Base-by-base conservation (phyloP, 2,888 invertebrate genomes). In the Drosophila melanocephala region DNA sequence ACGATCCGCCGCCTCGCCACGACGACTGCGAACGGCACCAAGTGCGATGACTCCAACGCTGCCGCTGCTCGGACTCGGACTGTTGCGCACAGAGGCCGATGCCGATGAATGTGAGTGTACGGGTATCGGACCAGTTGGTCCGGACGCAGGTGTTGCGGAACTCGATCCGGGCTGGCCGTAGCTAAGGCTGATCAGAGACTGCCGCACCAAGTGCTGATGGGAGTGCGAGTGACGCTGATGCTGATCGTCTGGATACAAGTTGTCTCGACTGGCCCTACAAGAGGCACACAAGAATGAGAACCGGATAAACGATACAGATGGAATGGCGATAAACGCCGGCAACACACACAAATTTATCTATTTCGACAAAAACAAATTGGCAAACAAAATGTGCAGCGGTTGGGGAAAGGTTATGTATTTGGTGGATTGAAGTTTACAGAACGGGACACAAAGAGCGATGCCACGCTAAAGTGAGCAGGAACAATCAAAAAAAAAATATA, bases 101-200 rank as follows among this genome's bases (percentile, higher is more conserved):
- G 75, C 72, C 65, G 78, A 75, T 26, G 68, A 77, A 32, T 77
- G 72, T 52, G 79, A 72, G 22, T 81, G 79, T 30, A 79, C 72
- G 64, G 79, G 70, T 55, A 72, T 76, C 39, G 83, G 79, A 7
- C 83, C 83, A 55, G 62, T 67, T 60, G 79, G 64, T 53, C 72
- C 61, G 30, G 85, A 47, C 44, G 79, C 57, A 51, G 70, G 30
- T 10, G 58, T 52, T 26, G 52, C 57, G 26, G 75, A 72, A 56
- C 69, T 65, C 47, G 67, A 71, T 39, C 80, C 79, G 72, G 87
- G 75, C 91, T 92, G 92, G 77, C 91, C 92, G 90, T 92, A 91
- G 67, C 92, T 92, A 72, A 93, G 92, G 91, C 93, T 93, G 89
- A 93, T 87, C 89, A 93, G 89, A 85, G 93, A 93, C 93, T 93